Base-by-base conservation (phyloP, 2,888 invertebrate species). In the Sphaerophoria rueppellii region DNA sequence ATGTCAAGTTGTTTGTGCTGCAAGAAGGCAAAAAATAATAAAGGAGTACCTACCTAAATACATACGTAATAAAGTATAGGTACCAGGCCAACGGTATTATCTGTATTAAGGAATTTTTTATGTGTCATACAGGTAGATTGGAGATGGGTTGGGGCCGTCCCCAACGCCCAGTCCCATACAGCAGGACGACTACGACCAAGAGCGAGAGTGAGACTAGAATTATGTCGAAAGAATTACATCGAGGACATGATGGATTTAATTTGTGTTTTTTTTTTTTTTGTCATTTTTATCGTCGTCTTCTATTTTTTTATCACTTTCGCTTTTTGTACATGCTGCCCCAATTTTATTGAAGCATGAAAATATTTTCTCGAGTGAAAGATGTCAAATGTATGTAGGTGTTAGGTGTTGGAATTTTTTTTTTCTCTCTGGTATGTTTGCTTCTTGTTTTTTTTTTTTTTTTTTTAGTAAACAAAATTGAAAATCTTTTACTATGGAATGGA, bases 1-100 rank as follows among this genome's bases (percentile, higher is more conserved):
- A 75, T 75, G 82, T 78, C 73, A 77, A 73, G 69, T 46, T 61
- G 60, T 65, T 74, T 50, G 34, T 55, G 40, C 55, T 60, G 60
- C 43, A 67, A 67, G 24, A 24, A 24, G 24, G 24, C 24, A 24
- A 24, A 24, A 24, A 24, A 24, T 24, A 67, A 67, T 67, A 67
- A 63, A 54, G 54, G 54, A 40, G 24, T 54, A 67, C 52, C 37
- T 35, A 63, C 5, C 43, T 24, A 60, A 5, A 4, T 3, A 24
- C 14, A 58, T 16, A 57, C 16, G 5, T 50, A 14, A 16, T 50
- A 14, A 14, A 0, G 4, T 1, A 58, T 7, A 11, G 14, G 5
- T 14, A 14, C 34, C 3, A 37, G 67, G 24, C 52, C 67, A 40
- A 54, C 40, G 35, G 11, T 58, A 65, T 65, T 65, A 65, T 65